phyloP scores from a whole-genome alignment of 1,140 invertebrate species.

The Drosophila grimshawi region DNA sequence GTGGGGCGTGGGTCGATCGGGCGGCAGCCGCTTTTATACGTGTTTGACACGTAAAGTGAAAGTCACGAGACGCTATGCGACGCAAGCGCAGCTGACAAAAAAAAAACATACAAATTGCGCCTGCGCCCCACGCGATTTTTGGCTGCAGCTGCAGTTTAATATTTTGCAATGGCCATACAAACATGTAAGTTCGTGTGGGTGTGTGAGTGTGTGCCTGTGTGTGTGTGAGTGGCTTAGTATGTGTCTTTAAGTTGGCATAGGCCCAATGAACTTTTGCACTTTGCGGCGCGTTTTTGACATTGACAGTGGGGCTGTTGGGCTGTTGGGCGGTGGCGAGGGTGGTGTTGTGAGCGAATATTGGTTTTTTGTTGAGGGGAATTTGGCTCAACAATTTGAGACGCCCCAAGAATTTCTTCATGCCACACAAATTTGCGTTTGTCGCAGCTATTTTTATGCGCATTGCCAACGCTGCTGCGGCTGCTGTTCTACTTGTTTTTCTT shows the following conservation, averaged over 20 bases:
- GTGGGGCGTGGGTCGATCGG: conserved; percentile 67
- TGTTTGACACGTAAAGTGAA: conserved; percentile 74
- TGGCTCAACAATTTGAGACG: conserved; percentile 26
- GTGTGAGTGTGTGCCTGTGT: neutral
- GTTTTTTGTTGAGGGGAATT: conserved; percentile 23
- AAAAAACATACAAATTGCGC: conserved; percentile 24
- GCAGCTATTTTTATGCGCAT: conserved; percentile 70
- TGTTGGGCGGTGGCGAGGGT: neutral
- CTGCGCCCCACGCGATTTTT: conserved; percentile 26
- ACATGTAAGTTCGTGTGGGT: neutral
- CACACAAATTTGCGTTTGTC: conserved; percentile 53
- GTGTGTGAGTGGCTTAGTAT: neutral
- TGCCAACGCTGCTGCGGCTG: conserved; percentile 26
- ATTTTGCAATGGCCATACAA: neutral
- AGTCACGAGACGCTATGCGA: conserved; percentile 26
- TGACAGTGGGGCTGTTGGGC: conserved; percentile 20
- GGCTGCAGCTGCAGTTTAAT: conserved; percentile 14
- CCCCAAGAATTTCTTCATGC: conserved; percentile 61
- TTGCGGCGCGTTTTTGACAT: conserved; percentile 35
- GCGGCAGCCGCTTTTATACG: conserved; percentile 37
- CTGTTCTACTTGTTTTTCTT: conserved; percentile 1
- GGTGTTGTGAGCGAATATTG: conserved; percentile 5
- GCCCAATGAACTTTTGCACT: conserved; percentile 53
- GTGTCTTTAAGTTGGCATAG: conserved; percentile 24
- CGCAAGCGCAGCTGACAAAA: conserved; percentile 47